Conservation (phyloP, 2,888 invertebrate species). For the Craniophora ligustri region DNA sequence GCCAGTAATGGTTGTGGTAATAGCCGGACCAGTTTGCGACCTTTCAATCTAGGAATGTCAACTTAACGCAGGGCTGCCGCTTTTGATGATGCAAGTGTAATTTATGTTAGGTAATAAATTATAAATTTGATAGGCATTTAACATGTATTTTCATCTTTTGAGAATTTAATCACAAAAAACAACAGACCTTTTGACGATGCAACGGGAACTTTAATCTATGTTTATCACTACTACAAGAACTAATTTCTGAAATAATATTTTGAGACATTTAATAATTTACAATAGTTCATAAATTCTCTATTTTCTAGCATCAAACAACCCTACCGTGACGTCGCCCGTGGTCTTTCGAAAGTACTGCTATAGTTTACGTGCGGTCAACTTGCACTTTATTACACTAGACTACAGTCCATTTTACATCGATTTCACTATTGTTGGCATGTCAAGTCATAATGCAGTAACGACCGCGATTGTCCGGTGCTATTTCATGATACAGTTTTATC, state of each 20-base stretch:
- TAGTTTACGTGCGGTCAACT: slow-evolving; percentile 38
- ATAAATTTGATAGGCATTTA: slow-evolving; percentile 3
- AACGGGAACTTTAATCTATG: slow-evolving; percentile 3
- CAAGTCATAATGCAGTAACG: slow-evolving; percentile 67
- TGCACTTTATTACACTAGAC: slow-evolving; percentile 39
- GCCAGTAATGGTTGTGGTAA: slow-evolving; percentile 69
- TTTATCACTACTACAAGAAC: background rate
- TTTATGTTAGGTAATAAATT: slow-evolving; percentile 38
- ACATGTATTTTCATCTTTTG: too few species aligned
- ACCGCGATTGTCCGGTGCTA: slow-evolving; percentile 69
- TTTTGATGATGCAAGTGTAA: slow-evolving; percentile 13
- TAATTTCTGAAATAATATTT: background rate
- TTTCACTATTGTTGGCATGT: slow-evolving; percentile 44
- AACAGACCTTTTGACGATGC: too few species aligned
- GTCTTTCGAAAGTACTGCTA: slow-evolving; percentile 74
- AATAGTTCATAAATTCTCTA: slow-evolving; percentile 36
- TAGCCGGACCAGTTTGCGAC: slow-evolving; percentile 71
- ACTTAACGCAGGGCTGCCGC: slow-evolving; percentile 57
- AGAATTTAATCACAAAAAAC: too few species aligned
- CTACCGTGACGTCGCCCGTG: slow-evolving; percentile 55
- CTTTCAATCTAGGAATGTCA: slow-evolving; percentile 74
- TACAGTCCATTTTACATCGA: slow-evolving; percentile 52
- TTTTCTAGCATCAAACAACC: slow-evolving; percentile 43
- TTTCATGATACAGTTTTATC: slow-evolving; percentile 69
- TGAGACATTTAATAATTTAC: slow-evolving; percentile 10